phyloP scores from a whole-genome alignment of 30 jellyfish, hydroid and myxozoan genomes.

The Hydractinia symbiolongicarpus region DNA sequence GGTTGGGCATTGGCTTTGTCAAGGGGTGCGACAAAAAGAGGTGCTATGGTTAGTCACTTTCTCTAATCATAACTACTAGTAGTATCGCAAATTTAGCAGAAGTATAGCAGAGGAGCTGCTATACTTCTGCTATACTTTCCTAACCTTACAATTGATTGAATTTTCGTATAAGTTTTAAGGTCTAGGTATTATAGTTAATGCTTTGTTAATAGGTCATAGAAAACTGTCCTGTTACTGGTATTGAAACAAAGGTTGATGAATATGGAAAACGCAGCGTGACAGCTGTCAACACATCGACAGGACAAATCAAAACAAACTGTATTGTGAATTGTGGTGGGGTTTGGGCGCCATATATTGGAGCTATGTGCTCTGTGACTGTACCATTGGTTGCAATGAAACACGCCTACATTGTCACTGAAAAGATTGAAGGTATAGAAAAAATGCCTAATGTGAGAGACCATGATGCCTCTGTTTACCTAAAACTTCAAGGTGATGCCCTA shows the following conservation, averaged over 20 bases:
- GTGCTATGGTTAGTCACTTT: slow-evolving; percentile 57
- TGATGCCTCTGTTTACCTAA: slow-evolving; percentile 91
- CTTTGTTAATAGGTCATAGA: slow-evolving; percentile 41
- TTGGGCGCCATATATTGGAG: slow-evolving; percentile 87
- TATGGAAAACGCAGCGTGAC: slow-evolving; percentile 53
- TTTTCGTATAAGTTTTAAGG: too few species aligned
- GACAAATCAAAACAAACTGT: slow-evolving; percentile 69
- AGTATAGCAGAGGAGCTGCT: too few species aligned
- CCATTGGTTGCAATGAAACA: slow-evolving; percentile 93
- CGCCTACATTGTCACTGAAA: slow-evolving; percentile 85
- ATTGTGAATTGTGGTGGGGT: slow-evolving; percentile 91
- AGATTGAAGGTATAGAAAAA: slow-evolving; percentile 83
- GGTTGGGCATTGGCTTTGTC: slow-evolving; percentile 88
- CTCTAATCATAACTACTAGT: too few species aligned
- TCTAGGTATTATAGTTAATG: not conserved
- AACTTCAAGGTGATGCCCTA: slow-evolving; percentile 84
- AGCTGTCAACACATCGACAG: slow-evolving; percentile 63
- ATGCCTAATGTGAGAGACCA: slow-evolving; percentile 97
- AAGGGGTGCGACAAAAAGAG: slow-evolving; percentile 79
- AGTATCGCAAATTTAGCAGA: too few species aligned
- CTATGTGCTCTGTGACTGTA: slow-evolving; percentile 68
- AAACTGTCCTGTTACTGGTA: slow-evolving; percentile 73
- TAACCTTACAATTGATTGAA: too few species aligned
- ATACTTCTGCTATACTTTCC: too few species aligned
- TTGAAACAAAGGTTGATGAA: slow-evolving; percentile 49